These are phyloP conservation scores for Chrysaora quinquecirrha DNA, from an alignment of 30 jellyfish, hydroid and myxozoan genomes.

Conservation along the genomic window DNA sequence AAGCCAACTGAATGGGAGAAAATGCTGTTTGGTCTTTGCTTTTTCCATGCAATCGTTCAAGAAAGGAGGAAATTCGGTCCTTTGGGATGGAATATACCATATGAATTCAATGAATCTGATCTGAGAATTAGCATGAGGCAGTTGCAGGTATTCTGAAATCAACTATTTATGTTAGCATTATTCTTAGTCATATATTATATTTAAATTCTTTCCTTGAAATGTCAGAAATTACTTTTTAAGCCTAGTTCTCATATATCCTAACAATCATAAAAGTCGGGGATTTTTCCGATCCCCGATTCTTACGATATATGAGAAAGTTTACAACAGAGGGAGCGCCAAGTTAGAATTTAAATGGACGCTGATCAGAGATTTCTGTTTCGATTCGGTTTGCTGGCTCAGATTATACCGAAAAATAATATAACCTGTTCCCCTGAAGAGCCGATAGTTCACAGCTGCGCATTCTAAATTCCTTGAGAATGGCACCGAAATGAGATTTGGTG, in stretches of 20 bases:
- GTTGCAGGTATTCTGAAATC: conserved; percentile 85
- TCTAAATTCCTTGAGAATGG: too few relatives aligned
- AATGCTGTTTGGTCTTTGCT: conserved; percentile 96
- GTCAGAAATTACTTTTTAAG: too few relatives aligned
- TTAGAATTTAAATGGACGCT: neutral
- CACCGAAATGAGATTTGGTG: too few relatives aligned
- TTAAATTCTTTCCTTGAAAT: too few relatives aligned
- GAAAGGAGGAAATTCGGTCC: conserved; percentile 98
- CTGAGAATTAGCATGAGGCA: conserved; percentile 98
- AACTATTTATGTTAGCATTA: too few relatives aligned
- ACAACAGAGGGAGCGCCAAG: neutral
- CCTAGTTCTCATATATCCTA: neutral
- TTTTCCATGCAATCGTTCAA: conserved; percentile 98
- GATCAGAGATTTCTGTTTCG: too few relatives aligned
- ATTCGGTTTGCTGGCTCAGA: too few relatives aligned
- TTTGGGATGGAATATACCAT: conserved; percentile 99
- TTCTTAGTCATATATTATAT: too few relatives aligned
- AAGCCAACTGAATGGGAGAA: conserved; percentile 95
- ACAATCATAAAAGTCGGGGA: neutral
- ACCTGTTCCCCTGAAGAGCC: too few relatives aligned
- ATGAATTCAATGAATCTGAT: conserved; percentile 98
- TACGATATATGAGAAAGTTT: neutral
- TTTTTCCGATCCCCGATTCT: neutral
- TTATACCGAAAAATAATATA: too few relatives aligned
- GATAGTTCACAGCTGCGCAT: too few relatives aligned